Evolutionary conservation across 2,888 invertebrate genomes (phyloP), one percentile per base, ranked within the genome.

Genomic region (Steinernema carpocapsae): DNA sequence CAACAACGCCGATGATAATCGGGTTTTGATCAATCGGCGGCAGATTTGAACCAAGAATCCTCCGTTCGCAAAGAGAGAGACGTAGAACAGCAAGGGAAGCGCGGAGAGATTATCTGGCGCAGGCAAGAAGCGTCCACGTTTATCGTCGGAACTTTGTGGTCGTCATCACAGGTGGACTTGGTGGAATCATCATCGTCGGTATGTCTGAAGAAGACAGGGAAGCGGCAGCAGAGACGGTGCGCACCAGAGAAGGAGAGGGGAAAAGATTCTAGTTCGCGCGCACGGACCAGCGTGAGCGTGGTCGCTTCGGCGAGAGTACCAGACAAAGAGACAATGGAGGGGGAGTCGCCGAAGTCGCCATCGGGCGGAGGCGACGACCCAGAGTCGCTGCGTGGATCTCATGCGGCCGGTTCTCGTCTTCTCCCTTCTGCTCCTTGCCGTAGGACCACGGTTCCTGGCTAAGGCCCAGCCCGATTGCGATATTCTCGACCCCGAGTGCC

Each of bases 401-500:
- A 56, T 56, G 56, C 56, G 56, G 56, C 56, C 56, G 56, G 56
- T 56, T 56, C 56, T 56, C 56, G 56, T 56, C 24, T 56, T 56
- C 56, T 56, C 56, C 56, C 26, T 56, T 6, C 6, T 56, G 56
- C 24, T 56, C 22, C 7, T 22, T 56, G 56, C 56, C 56, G 26
- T 22, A 56, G 56, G 56, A 26, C 56, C 56, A 56, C 3, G 14
- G 26, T 22, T 14, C 17, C 22, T 56, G 6, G 26, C 26, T 26
- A 22, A 26, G 26, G 56, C 26, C 26, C 56, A 56, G 56, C 72
- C 84, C 17, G 81, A 83, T 70, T 85, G 85, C 74, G 83, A 85
- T 73, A 83, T 85, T 64, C 75, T 85, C 59, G 85, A 85, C 74
- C 84, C 85, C 19, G 81, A 72, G 24, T 85, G 85, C 74, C 71